Percentiles rank a stretch among this genome's conserved stretches.
These are phyloP conservation scores for Aplochiton taeniatus DNA, from an alignment of 2,797 vertebrate genomes.

Conservation along the genomic window DNA sequence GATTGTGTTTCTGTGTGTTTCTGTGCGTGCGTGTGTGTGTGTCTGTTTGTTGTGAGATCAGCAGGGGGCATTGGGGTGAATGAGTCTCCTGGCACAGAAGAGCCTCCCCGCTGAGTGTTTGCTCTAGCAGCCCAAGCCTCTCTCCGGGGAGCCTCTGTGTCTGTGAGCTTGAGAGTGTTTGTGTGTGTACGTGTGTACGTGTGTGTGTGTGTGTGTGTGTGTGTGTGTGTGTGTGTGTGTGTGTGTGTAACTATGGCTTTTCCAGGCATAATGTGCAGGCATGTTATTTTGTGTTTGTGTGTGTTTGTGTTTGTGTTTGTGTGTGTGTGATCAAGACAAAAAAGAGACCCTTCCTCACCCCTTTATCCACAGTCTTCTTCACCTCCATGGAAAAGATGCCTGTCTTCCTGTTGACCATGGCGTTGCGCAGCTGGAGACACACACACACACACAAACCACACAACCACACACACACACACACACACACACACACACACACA, in stretches of 20 bases:
- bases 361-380: conserved; percentile 98
- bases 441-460: conserved; percentile 26
- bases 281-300: not conserved
- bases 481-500: conserved; percentile 14
- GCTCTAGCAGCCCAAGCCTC: conserved; percentile 39
- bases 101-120: conserved; percentile 47
- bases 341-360: conserved; percentile 78
- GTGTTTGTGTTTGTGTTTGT: not conserved
- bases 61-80: conserved; percentile 9
- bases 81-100: conserved; percentile 45
- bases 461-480: not conserved
- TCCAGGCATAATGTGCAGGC: not conserved
- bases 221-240: conserved; percentile 17
- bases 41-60: conserved; percentile 1
- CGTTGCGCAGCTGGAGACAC: conserved; percentile 87
- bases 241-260: not conserved
- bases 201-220: conserved; percentile 14
- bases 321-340: conserved; percentile 37
- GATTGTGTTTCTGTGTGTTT: conserved; percentile 1
- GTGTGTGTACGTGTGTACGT: conserved; percentile 19
- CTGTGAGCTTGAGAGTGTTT: conserved; percentile 3
- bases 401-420: conserved; percentile 97
- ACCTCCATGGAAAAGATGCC: conserved; percentile 97
- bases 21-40: not conserved
- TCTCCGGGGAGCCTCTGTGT: conserved; percentile 19